Conservation (phyloP, 2,113 vertebrate species). For the Vulpes vulpes region DNA sequence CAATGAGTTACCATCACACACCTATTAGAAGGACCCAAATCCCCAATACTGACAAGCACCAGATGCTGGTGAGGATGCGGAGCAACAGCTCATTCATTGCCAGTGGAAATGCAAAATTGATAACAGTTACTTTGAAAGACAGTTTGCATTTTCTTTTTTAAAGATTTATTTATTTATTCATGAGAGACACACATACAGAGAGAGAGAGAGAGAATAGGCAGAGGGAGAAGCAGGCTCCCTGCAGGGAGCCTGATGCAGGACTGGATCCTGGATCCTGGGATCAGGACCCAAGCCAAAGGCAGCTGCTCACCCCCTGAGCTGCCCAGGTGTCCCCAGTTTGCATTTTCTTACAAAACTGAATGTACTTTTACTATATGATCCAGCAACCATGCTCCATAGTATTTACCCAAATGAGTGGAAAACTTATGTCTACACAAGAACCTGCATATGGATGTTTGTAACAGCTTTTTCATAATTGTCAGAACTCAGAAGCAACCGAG, state of each 20-base stretch:
- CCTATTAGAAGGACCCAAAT: not conserved
- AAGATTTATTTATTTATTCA: too few species aligned
- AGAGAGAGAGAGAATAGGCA: too few species aligned
- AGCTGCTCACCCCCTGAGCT: too few species aligned
- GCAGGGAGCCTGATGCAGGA: too few species aligned
- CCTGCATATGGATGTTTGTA: not conserved
- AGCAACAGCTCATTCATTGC: not conserved
- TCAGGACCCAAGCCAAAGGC: too few species aligned
- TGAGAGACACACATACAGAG: too few species aligned
- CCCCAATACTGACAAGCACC: not conserved
- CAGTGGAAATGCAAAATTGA: not conserved
- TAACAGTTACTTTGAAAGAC: not conserved
- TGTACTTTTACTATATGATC: not conserved
- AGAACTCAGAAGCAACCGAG: not conserved
- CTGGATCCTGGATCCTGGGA: too few species aligned
- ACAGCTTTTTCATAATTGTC: not conserved
- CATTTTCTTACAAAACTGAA: not conserved
- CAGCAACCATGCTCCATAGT: not conserved
- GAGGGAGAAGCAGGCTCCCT: too few species aligned
- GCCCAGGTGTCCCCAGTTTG: not conserved
- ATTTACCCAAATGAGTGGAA: not conserved
- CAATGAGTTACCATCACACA: not conserved
- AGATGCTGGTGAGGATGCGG: not conserved
- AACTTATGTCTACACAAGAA: not conserved
- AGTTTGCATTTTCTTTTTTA: not conserved